phyloP scores from a whole-genome alignment of 2,888 invertebrate species.

The Drosophila paramelanica region DNA sequence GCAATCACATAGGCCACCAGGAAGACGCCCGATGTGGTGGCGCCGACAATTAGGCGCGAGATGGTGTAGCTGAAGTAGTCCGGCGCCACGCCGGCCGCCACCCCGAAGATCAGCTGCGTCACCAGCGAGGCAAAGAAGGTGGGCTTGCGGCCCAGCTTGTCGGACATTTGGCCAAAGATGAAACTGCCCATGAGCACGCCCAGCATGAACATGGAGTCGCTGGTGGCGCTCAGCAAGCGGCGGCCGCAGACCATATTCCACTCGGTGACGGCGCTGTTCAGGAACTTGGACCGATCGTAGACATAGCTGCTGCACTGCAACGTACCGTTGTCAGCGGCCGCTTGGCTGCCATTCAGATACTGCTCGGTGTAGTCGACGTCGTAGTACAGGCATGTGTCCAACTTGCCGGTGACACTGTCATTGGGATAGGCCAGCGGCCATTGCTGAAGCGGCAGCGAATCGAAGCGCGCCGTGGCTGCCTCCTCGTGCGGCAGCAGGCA shows the following conservation, averaged over 20 bases:
- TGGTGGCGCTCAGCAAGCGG: slow-evolving; percentile 88
- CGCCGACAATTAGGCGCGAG: slow-evolving; percentile 89
- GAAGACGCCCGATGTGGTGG: slow-evolving; percentile 91
- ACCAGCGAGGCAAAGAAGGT: slow-evolving; percentile 90
- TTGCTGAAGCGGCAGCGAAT: slow-evolving; percentile 82
- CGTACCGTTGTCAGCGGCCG: slow-evolving; percentile 62
- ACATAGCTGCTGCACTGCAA: slow-evolving; percentile 87
- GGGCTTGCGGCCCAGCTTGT: slow-evolving; percentile 89
- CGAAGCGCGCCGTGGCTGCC: slow-evolving; percentile 84
- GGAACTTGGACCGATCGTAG: slow-evolving; percentile 87
- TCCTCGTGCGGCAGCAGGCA: slow-evolving; percentile 88
- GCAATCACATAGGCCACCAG: slow-evolving; percentile 92
- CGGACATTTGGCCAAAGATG: slow-evolving; percentile 90
- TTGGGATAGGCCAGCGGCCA: slow-evolving; percentile 87
- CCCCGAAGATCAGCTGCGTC: slow-evolving; percentile 88
- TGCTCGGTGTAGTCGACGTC: slow-evolving; percentile 83
- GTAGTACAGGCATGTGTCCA: slow-evolving; percentile 86
- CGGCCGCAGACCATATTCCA: slow-evolving; percentile 89
- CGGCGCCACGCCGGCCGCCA: slow-evolving; percentile 88
- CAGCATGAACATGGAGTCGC: slow-evolving; percentile 88
- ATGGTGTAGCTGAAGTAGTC: slow-evolving; percentile 89
- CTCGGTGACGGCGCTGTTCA: slow-evolving; percentile 89
- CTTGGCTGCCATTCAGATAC: slow-evolving; percentile 75
- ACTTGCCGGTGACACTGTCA: slow-evolving; percentile 85
- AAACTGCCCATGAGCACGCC: slow-evolving; percentile 91